Percentiles rank a stretch among this genome's conserved stretches.
These are phyloP conservation scores for Saturnia pavonia DNA, from an alignment of 2,888 invertebrate genomes.

Conservation along the genomic window DNA sequence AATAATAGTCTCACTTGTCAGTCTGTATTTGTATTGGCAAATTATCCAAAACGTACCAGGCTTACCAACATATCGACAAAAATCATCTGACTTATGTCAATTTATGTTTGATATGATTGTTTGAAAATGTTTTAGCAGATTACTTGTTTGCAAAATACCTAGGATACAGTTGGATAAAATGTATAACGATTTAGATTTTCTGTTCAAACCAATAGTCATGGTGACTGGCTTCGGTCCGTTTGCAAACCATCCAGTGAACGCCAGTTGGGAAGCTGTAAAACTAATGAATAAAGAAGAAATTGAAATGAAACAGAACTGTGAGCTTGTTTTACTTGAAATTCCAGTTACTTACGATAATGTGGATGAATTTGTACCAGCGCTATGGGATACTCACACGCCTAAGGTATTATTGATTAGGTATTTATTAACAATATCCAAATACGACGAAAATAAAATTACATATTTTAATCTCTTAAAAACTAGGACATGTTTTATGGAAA, in stretches of 20 bases:
- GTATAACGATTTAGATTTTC: slow-evolving; percentile 50
- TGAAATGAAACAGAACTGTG: slow-evolving; percentile 64
- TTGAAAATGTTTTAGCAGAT: slow-evolving; percentile 11
- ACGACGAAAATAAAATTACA: slow-evolving; percentile 64
- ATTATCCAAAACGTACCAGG: not conserved
- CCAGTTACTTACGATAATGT: slow-evolving; percentile 89
- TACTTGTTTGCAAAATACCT: slow-evolving; percentile 24
- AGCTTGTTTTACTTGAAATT: slow-evolving; percentile 80
- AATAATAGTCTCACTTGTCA: too few relatives aligned
- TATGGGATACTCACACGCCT: slow-evolving; percentile 88
- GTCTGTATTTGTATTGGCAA: too few relatives aligned
- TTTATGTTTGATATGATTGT: not conserved
- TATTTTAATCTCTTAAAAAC: too few relatives aligned
- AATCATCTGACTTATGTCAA: slow-evolving; percentile 52
- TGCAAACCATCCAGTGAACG: slow-evolving; percentile 85
- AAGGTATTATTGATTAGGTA: too few relatives aligned
- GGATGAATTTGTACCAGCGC: slow-evolving; percentile 81
- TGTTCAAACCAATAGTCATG: slow-evolving; percentile 72
- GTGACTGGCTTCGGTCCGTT: slow-evolving; percentile 93
- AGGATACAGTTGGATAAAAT: slow-evolving; percentile 31
- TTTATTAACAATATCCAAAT: not conserved
- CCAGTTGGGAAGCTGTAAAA: slow-evolving; percentile 92
- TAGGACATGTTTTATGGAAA: too few relatives aligned
- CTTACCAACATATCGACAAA: slow-evolving; percentile 38
- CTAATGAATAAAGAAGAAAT: slow-evolving; percentile 79